Conservation (phyloP, 92 coral and sea anemone genomes). For the Palythoa heliodiscus region DNA sequence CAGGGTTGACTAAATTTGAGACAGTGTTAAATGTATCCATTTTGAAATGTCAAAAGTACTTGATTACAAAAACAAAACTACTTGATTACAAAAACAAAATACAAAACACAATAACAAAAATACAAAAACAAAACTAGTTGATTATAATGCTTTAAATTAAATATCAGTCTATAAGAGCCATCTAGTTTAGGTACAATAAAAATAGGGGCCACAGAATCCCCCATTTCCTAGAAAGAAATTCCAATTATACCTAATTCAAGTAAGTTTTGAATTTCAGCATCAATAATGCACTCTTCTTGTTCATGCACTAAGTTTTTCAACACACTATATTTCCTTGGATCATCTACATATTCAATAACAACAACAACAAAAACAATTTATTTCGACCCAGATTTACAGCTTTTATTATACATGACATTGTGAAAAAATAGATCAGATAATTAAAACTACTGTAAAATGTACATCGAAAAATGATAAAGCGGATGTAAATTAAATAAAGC, state of each 20-base stretch:
- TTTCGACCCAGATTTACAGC: no score
- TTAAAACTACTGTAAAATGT: no score
- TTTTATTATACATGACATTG: no score
- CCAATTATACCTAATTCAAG: conserved; percentile 46
- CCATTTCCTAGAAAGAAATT: conserved; percentile 31
- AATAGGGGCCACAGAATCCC: conserved; percentile 49
- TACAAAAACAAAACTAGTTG: no score
- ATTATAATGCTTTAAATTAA: conserved; percentile 51
- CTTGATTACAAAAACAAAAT: conserved; percentile 58
- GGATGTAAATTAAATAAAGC: no score
- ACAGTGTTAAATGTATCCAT: conserved; percentile 57
- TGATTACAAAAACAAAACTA: conserved; percentile 37
- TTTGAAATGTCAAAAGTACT: conserved; percentile 52
- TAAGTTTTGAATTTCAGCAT: conserved; percentile 38
- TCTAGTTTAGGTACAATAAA: conserved; percentile 50
- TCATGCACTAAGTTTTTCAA: conserved; percentile 35
- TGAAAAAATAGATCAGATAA: no score
- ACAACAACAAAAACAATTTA: no score
- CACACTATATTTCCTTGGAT: conserved; percentile 44
- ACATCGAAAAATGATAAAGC: no score
- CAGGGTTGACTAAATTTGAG: conserved; percentile 34
- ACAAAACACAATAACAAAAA: no score
- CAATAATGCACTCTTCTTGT: conserved; percentile 27
- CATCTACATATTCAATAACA: no score
- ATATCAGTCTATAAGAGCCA: conserved; percentile 47